Conservation (phyloP, 2,797 vertebrate genomes). For the Hephaestus fuliginosus region DNA sequence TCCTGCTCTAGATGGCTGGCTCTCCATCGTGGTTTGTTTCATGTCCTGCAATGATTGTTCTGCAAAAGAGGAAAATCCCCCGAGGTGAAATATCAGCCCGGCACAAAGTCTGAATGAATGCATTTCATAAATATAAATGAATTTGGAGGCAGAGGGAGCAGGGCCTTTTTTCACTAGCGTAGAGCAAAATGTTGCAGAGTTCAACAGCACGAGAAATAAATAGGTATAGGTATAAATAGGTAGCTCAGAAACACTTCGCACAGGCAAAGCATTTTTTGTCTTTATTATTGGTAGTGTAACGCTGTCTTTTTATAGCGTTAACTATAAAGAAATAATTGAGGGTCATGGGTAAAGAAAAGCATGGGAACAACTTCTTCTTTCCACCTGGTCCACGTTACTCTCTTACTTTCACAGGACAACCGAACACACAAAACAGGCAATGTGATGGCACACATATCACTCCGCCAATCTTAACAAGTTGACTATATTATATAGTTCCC, state of each 20-base stretch:
- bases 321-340: no score
- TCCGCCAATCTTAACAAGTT: no score
- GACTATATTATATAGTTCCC: no score
- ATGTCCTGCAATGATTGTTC: constrained; percentile 29
- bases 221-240: background rate
- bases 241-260: constrained; percentile 3
- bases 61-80: background rate
- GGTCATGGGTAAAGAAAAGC: no score
- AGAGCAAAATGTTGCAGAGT: constrained; percentile 1
- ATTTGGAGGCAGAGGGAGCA: constrained; percentile 5
- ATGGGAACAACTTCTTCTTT: no score
- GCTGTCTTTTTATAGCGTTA: no score
- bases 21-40: constrained; percentile 40
- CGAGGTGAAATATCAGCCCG: constrained; percentile 22
- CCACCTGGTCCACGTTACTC: no score
- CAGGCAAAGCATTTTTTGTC: background rate
- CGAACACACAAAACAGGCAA: no score
- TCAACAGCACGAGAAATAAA: background rate
- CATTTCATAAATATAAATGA: constrained; percentile 47
- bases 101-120: constrained; percentile 27
- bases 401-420: no score
- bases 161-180: background rate
- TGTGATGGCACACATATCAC: no score
- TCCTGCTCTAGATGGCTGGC: constrained; percentile 14
- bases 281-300: background rate